A percentile compares a stretch with the other conserved stretches of the same genome.
These are phyloP conservation scores for Sinohyriopsis cumingii DNA, from an alignment of 2,888 invertebrate species.

Conservation along the genomic window DNA sequence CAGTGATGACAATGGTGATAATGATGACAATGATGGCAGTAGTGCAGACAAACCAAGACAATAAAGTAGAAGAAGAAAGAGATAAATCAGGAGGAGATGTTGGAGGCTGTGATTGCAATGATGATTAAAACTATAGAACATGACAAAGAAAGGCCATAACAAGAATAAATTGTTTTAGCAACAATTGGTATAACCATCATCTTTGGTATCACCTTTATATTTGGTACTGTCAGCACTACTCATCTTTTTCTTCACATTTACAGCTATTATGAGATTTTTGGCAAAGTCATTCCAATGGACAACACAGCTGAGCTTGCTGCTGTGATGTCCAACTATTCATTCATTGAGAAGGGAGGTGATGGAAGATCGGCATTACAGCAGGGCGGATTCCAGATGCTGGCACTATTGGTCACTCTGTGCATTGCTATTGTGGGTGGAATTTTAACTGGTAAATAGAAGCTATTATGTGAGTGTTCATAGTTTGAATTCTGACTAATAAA, in stretches of 20 bases:
- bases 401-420: slow-evolving; percentile 52
- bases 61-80: too few relatives aligned
- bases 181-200: too few relatives aligned
- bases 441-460: slow-evolving; percentile 50
- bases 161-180: too few relatives aligned
- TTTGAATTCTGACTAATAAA: too few relatives aligned
- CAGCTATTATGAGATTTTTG: slow-evolving; percentile 48
- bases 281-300: slow-evolving; percentile 29
- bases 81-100: too few relatives aligned
- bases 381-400: slow-evolving; percentile 58
- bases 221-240: too few relatives aligned
- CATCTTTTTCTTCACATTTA: slow-evolving; percentile 1
- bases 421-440: slow-evolving; percentile 59
- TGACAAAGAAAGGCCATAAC: too few relatives aligned
- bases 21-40: background rate
- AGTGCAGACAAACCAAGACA: background rate
- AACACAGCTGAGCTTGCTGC: slow-evolving; percentile 10
- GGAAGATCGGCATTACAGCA: slow-evolving; percentile 38
- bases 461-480: too few relatives aligned
- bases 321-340: slow-evolving; percentile 1
- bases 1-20: too few relatives aligned
- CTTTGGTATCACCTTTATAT: too few relatives aligned
- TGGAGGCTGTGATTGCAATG: too few relatives aligned
- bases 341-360: slow-evolving; percentile 4
- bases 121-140: too few relatives aligned